phyloP scores from a whole-genome alignment of 2,113 vertebrate genomes.

The Hippocampus zosterae region DNA sequence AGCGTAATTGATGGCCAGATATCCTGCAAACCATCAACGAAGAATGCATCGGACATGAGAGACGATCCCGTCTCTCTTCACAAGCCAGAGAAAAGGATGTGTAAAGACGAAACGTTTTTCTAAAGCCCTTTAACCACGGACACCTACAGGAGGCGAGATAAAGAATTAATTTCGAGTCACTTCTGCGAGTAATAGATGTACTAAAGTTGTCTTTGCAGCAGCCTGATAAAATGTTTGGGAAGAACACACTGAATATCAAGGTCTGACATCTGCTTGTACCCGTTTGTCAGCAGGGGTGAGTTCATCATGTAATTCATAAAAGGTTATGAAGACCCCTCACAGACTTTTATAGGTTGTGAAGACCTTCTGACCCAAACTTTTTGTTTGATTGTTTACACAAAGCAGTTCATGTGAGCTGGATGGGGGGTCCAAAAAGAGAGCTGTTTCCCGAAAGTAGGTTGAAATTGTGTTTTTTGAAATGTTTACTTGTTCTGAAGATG shows the following conservation, averaged over 20 bases:
- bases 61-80: slow-evolving; percentile 35
- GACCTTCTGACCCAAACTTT: slow-evolving; percentile 42
- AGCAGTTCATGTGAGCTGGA: slow-evolving; percentile 25
- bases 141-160: slow-evolving; percentile 26
- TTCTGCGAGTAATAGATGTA: slow-evolving; percentile 8
- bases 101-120: slow-evolving; percentile 66
- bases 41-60: slow-evolving; percentile 44
- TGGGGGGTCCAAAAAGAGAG: slow-evolving; percentile 19
- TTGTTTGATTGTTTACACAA: slow-evolving; percentile 56
- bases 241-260: slow-evolving; percentile 20
- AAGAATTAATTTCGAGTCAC: slow-evolving; percentile 13
- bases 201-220: slow-evolving; percentile 17
- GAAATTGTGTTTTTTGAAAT: not conserved
- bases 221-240: slow-evolving; percentile 21
- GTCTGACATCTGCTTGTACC: slow-evolving; percentile 37
- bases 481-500: slow-evolving; percentile 29
- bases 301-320: slow-evolving; percentile 53
- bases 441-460: not conserved
- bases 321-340: slow-evolving; percentile 50
- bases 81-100: slow-evolving; percentile 56
- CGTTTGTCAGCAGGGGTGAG: slow-evolving; percentile 39
- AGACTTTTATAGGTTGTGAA: slow-evolving; percentile 50
- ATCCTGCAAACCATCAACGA: slow-evolving; percentile 37
- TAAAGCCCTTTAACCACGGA: slow-evolving; percentile 31
- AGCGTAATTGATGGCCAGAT: slow-evolving; percentile 42